Evolutionary conservation across 2,888 invertebrate genomes (phyloP), one percentile per base, ranked within the genome.

Genomic region (Ormyrus rosae): DNA sequence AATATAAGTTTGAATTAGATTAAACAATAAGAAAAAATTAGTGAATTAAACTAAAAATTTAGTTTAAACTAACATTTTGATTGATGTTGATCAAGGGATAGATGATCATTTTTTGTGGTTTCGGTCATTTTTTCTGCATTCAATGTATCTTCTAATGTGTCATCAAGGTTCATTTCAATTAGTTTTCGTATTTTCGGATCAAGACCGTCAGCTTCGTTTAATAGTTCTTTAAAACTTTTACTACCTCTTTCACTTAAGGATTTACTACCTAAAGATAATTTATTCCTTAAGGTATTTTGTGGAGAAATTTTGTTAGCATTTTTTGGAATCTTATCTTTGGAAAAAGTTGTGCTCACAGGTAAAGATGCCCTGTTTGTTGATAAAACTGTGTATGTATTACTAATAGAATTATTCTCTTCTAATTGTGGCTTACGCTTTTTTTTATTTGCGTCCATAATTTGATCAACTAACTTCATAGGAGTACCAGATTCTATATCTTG

Each of bases 381-480:
- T 53, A 80, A 10, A 10, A 86, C 13, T 0, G 82, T 84, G 6
- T 81, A 87, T 10, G 86, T 88, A n/a, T 84, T 81, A 56, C 83
- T 67, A 19, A 58, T n/a, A 8, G 13, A 0, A 9, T 70, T 81
- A 2, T 82, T 80, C 6, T 85, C 83, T 10, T 81, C 67, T 11
- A 69, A n/a, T n/a, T 73, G 70, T 10, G 76, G 34, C 34, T 81
- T 34, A 71, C 82, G 84, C 56, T 82, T 63, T 50, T 85, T 85
- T 55, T 87, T 86, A 63, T 88, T 87, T 6, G 86, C 88, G 84
- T 86, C 85, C 34, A 89, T 83, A 34, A 90, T 82, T 69, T 89
- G 85, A 83, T 90, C 90, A 6, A 90, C 87, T 55, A 90, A 81
- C 85, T 86, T 86, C 65, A 88, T 82, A 4, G 90, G 90, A 11